Evolutionary conservation across 2,797 vertebrate genomes (phyloP).

Genomic region (Mycteria americana): DNA sequence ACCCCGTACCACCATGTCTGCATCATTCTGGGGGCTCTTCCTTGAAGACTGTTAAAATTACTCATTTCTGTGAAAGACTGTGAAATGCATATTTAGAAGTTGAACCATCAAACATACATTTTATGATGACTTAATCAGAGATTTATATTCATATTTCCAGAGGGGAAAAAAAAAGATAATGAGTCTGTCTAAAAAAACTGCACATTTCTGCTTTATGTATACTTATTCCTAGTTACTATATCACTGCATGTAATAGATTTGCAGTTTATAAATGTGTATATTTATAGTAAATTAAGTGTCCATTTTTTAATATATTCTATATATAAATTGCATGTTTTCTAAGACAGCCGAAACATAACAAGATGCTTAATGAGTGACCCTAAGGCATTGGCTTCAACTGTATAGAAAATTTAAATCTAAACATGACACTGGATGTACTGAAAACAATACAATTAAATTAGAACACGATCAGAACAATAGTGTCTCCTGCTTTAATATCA

Average conservation of each 20-base stretch:
- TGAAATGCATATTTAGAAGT: background rate
- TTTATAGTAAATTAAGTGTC: background rate
- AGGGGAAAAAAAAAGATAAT: background rate
- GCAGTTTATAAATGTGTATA: background rate
- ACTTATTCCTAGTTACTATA: background rate
- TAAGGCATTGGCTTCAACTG: background rate
- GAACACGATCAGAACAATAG: background rate
- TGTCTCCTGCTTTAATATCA: background rate
- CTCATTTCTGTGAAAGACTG: background rate
- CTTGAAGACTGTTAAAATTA: background rate
- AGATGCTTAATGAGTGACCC: background rate
- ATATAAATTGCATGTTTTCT: background rate
- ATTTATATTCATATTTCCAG: background rate
- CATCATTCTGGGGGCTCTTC: background rate
- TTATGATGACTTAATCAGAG: background rate
- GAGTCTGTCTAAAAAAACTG: background rate
- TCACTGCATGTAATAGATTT: background rate
- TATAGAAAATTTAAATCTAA: background rate
- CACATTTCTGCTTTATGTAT: background rate
- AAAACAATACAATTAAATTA: background rate
- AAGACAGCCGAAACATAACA: background rate
- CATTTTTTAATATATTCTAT: background rate
- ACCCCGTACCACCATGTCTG: background rate
- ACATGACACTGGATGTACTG: background rate
- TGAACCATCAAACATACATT: background rate